Percentiles rank a stretch among this genome's conserved stretches.
Evolutionary conservation across 2,113 vertebrate genomes (phyloP).

Genomic region (Dendrocopos noguchii): DNA sequence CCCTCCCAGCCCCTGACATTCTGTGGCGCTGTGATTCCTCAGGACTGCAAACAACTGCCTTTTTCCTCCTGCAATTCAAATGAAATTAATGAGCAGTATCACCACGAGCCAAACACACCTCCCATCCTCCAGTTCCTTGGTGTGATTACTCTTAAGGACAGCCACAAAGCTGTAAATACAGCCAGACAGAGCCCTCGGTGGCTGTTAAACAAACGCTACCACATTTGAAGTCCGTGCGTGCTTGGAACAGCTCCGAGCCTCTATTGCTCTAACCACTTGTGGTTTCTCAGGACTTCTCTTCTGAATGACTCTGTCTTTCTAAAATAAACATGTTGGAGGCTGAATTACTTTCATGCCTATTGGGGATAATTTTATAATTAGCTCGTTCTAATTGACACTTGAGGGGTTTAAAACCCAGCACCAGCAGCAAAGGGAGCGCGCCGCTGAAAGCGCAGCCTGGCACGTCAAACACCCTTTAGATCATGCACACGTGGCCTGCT

Average conservation of each 20-base stretch:
- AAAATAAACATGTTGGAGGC: constrained; percentile 65
- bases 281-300: constrained; percentile 64
- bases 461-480: constrained; percentile 63
- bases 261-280: constrained; percentile 59
- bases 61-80: background rate
- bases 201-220: constrained; percentile 51
- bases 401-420: constrained; percentile 39
- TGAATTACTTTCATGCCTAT: constrained; percentile 40
- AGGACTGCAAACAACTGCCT: background rate
- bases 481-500: constrained; percentile 7
- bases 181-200: background rate
- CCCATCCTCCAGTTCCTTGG: background rate
- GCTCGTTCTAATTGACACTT: constrained; percentile 58
- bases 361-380: constrained; percentile 69
- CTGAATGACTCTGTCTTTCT: constrained; percentile 63
- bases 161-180: background rate
- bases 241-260: constrained; percentile 37
- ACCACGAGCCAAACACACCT: background rate
- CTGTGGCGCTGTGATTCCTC: background rate
- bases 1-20: no score
- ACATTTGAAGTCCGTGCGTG: background rate
- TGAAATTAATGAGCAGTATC: background rate
- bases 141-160: background rate
- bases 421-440: constrained; percentile 31
- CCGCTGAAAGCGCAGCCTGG: constrained; percentile 46